Evolutionary conservation across 2,888 invertebrate species (phyloP).

Genomic region (Harpagoxenus sublaevis): DNA sequence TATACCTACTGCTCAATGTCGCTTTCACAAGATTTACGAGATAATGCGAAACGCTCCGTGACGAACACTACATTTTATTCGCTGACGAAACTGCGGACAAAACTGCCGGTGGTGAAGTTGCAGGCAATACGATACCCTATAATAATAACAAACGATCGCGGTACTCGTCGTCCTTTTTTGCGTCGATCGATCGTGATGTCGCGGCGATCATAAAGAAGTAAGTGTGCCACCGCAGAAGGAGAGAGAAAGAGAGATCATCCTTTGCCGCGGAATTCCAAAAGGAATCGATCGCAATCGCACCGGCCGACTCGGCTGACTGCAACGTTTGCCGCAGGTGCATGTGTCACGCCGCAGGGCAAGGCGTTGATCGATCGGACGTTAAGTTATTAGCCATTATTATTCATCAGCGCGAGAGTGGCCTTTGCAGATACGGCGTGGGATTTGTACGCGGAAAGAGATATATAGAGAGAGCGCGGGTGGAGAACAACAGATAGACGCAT

Average conservation of each 20-base stretch:
- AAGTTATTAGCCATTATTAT: conserved; percentile 76
- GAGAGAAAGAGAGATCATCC: conserved; percentile 30
- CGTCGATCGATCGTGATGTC: conserved; percentile 32
- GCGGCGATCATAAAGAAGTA: conserved; percentile 41
- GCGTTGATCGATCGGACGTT: conserved; percentile 68
- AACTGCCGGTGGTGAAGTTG: conserved; percentile 20
- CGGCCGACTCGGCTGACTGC: neutral
- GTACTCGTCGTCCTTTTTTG: conserved; percentile 21
- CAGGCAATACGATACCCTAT: conserved; percentile 21
- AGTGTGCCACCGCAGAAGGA: conserved; percentile 5
- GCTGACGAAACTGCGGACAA: conserved; percentile 22
- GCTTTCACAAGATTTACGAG: conserved; percentile 19
- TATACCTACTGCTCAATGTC: neutral
- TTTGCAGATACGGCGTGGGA: conserved; percentile 60
- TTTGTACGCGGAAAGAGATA: conserved; percentile 26
- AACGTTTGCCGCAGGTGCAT: conserved; percentile 62
- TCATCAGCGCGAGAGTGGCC: conserved; percentile 66
- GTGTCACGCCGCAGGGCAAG: conserved; percentile 6
- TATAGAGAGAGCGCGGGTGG: neutral
- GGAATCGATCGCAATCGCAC: conserved; percentile 43
- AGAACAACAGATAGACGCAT: neutral
- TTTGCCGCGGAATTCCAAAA: conserved; percentile 59
- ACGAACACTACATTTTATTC: conserved; percentile 26
- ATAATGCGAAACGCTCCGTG: neutral
- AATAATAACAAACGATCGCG: conserved; percentile 48